phyloP scores from a whole-genome alignment of 2,797 vertebrate species.

The Syndactyla subalaris region DNA sequence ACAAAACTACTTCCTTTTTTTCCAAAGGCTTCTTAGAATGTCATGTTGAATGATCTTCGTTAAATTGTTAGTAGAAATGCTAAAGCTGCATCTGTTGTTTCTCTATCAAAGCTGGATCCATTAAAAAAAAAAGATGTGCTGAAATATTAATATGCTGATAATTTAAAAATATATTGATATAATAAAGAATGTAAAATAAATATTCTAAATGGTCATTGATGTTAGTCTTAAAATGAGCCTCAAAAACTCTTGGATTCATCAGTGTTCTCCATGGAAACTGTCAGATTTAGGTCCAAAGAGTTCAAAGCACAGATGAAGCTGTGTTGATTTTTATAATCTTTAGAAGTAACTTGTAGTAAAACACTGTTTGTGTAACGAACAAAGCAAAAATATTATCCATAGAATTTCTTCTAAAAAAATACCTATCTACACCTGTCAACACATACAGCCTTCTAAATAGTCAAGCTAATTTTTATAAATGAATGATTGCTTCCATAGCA shows the following conservation, averaged over 20 bases:
- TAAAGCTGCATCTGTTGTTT: not conserved
- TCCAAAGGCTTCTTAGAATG: not conserved
- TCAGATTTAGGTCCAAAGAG: not conserved
- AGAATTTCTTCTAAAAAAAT: not conserved
- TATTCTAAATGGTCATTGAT: not conserved
- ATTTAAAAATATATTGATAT: not conserved
- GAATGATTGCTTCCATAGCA: not conserved
- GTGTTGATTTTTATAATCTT: not conserved
- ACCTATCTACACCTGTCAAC: not conserved
- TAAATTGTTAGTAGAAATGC: not conserved
- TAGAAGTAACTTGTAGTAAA: not conserved
- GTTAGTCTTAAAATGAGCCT: not conserved
- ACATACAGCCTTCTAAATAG: not conserved
- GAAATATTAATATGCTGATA: not conserved
- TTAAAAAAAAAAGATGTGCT: not conserved
- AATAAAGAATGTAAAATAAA: not conserved
- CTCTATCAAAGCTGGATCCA: not conserved
- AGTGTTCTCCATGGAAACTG: not conserved
- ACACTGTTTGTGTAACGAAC: not conserved
- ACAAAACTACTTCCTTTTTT: not conserved
- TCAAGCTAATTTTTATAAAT: constrained; percentile 5
- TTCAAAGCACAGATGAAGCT: not conserved
- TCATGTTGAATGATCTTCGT: not conserved
- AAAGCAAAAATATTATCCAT: not conserved
- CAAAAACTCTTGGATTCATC: not conserved